phyloP scores from a whole-genome alignment of 2,888 invertebrate species.

The Microctonus aethiopoides region DNA sequence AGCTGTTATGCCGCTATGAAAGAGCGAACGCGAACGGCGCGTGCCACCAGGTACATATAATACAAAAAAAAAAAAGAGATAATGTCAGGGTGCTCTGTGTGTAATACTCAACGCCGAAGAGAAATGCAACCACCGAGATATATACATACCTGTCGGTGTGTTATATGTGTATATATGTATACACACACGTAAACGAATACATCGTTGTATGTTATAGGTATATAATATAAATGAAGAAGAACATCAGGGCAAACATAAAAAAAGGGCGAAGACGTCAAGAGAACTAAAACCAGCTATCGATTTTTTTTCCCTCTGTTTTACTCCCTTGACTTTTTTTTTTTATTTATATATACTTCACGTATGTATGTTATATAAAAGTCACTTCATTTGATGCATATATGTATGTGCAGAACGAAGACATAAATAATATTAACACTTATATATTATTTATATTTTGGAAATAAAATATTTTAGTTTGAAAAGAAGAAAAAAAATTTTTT shows the following conservation, averaged over 20 bases:
- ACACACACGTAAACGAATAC: too few relatives aligned
- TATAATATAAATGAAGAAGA: not conserved
- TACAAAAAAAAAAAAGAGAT: constrained; percentile 52
- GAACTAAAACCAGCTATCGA: not conserved
- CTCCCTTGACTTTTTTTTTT: not conserved
- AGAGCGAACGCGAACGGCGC: constrained; percentile 57
- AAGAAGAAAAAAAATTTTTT: too few relatives aligned
- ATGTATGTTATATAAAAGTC: too few relatives aligned
- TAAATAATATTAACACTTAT: too few relatives aligned
- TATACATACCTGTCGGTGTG: not conserved
- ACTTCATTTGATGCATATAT: too few relatives aligned
- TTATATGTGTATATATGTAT: too few relatives aligned
- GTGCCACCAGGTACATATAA: constrained; percentile 65
- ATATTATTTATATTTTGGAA: too few relatives aligned
- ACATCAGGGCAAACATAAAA: not conserved
- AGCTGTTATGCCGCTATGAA: constrained; percentile 58
- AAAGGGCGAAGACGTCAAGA: not conserved
- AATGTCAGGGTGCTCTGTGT: constrained; percentile 59
- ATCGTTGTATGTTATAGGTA: not conserved
- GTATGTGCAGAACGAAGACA: too few relatives aligned
- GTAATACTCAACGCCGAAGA: constrained; percentile 43
- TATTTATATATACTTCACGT: too few relatives aligned
- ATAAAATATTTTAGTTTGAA: too few relatives aligned
- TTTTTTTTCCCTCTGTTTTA: not conserved
- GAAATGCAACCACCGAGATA: constrained; percentile 32